Conservation (phyloP, 2,113 vertebrate genomes). For the Limnothrissa miodon region DNA sequence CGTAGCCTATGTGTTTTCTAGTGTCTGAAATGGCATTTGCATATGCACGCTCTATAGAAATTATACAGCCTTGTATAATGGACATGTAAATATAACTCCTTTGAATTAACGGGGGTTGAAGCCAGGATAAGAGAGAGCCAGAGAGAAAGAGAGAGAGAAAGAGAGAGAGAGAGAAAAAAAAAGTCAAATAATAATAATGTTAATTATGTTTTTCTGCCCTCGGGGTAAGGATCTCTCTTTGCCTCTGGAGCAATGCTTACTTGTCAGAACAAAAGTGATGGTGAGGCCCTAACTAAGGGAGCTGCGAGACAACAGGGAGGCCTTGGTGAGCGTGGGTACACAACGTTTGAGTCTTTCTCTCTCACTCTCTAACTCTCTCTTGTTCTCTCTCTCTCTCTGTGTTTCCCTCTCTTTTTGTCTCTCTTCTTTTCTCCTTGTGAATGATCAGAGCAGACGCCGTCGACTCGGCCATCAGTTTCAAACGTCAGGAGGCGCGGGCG, state of each 20-base stretch:
- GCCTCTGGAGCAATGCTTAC: conserved; percentile 55
- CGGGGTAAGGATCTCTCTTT: conserved; percentile 58
- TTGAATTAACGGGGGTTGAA: conserved; percentile 57
- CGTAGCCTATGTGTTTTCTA: conserved; percentile 67
- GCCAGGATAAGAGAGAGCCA: conserved; percentile 23
- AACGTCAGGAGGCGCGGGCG: conserved; percentile 59
- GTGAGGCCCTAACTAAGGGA: conserved; percentile 51
- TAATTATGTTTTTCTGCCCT: conserved; percentile 67
- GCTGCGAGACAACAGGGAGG: conserved; percentile 59
- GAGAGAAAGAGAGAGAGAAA: conserved; percentile 22
- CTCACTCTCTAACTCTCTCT: neutral
- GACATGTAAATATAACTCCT: conserved; percentile 73
- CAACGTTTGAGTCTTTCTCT: conserved; percentile 30
- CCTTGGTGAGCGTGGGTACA: too few species aligned
- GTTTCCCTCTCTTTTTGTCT: conserved; percentile 42
- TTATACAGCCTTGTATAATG: conserved; percentile 71
- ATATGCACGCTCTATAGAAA: conserved; percentile 71
- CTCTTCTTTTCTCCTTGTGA: conserved; percentile 42
- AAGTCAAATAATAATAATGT: conserved; percentile 72
- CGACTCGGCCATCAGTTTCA: conserved; percentile 49
- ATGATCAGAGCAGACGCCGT: conserved; percentile 37
- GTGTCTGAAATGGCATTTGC: conserved; percentile 67
- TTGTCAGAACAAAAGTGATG: conserved; percentile 55
- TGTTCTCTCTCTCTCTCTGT: neutral
- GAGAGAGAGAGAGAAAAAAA: too few species aligned